Base-by-base conservation (phyloP, 2,888 invertebrate species). In the Dinocampus coccinellae region DNA sequence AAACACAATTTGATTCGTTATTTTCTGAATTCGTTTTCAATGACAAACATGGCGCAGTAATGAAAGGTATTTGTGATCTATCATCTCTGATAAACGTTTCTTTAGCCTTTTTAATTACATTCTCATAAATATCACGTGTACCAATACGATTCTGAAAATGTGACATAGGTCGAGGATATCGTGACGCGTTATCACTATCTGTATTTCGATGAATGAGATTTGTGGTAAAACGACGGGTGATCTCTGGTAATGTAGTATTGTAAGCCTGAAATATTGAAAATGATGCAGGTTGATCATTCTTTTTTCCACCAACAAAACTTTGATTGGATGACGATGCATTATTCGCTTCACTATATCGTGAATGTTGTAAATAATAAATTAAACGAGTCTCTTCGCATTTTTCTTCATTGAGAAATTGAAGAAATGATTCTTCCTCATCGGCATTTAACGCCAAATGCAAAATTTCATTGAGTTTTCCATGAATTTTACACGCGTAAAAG, bases 351-450 rank as follows among this genome's bases (percentile, higher is more conserved):
- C 80, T 80, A 58, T 84, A 85, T 53, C 84, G 83, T 88, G 89
- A 92, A 80, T 91, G 89, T 78, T 92, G 90, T 63, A 95, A 88
- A 79, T 92, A 93, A 83, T 93, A 94, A 85, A 93, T 90, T 58
- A 94, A 90, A 29, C 93, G 89, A 61, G 94, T 89, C 78, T 95
- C 93, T 0, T 92, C 90, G 0, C 90, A 90, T 42, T 90, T 89
- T 74, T 91, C 91, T n/a, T 90, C 89, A 73, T 91, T 88, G 20
- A 95, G 84, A 82, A 92, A 94, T 62, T 90, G 89, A 3, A 93
- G 89, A 73, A 95, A 92, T 16, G 90, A 89, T 9, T 90, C 89
- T 81, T 95, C 94, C 84, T 95, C 94, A 2, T 90, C 88, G 0
- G 89, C 86, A 55, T 89, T 88, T 66, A 95, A 85, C 0, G 91